Evolutionary conservation across 1,140 invertebrate genomes (phyloP).

Genomic region (Batillaria attramentaria): DNA sequence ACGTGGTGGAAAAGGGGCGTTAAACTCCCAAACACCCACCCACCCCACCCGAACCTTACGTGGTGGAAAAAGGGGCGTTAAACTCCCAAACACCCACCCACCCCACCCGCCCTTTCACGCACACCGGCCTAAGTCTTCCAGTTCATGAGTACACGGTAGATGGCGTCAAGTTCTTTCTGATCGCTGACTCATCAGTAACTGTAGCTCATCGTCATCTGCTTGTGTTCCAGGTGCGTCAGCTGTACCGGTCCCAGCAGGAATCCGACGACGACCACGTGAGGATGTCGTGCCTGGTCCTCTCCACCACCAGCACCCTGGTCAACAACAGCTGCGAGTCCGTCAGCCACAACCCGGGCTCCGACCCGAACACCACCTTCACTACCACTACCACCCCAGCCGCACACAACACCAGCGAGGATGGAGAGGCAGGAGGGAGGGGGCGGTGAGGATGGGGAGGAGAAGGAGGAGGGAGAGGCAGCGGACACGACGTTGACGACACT

Average conservation of each 20-base stretch:
- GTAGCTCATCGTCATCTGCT: background rate
- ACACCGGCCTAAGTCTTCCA: no score
- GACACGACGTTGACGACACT: no score
- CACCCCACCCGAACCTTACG: no score
- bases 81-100: no score
- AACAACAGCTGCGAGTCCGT: conserved; percentile 26
- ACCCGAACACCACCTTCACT: background rate
- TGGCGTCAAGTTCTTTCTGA: no score
- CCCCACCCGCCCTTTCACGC: no score
- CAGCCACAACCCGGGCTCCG: background rate
- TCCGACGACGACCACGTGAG: background rate
- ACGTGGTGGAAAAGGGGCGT: no score
- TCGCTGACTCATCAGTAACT: no score
- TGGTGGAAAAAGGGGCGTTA: no score
- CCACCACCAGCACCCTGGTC: conserved; percentile 5
- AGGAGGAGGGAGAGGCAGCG: background rate
- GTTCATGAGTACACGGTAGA: no score
- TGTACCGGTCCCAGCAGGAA: conserved; percentile 4
- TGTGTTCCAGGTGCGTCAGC: conserved; percentile 23
- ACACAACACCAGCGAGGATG: background rate
- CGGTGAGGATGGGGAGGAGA: background rate
- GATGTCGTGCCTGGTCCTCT: conserved; percentile 5
- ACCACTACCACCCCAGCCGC: background rate
- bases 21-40: no score
- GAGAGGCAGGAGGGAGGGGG: background rate